Evolutionary conservation across 2,888 invertebrate genomes (phyloP).

Genomic region (Germaria angustata): DNA sequence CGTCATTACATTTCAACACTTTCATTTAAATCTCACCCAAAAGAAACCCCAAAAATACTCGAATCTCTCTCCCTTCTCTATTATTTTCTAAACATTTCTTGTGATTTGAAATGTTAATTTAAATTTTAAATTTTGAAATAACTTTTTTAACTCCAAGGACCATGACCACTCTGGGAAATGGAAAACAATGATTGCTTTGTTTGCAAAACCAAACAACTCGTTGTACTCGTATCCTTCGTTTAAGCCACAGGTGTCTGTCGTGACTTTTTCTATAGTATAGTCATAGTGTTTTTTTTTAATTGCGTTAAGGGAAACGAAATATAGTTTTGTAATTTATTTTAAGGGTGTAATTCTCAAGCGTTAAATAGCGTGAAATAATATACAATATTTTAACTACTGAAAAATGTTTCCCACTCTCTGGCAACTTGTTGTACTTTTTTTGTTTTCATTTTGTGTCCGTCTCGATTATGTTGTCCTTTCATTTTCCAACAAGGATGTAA

Average conservation of each 20-base stretch:
- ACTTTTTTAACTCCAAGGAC: not conserved
- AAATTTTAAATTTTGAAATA: not conserved
- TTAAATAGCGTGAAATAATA: conserved; percentile 55
- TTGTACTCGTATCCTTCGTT: not conserved
- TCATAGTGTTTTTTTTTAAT: not conserved
- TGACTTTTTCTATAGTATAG: not conserved
- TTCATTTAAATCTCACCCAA: not conserved
- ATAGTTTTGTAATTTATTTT: not conserved
- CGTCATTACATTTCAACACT: not conserved
- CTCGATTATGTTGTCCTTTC: no score
- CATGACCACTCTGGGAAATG: conserved; percentile 46
- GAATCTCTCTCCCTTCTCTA: not conserved
- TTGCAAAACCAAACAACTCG: not conserved
- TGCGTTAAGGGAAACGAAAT: not conserved
- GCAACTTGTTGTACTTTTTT: no score
- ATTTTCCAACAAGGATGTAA: conserved; percentile 23
- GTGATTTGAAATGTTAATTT: not conserved
- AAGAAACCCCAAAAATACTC: not conserved
- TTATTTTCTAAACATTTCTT: not conserved
- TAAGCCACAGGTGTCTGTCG: conserved; percentile 42
- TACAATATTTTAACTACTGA: conserved; percentile 1
- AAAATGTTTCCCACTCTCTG: not conserved
- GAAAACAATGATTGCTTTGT: not conserved
- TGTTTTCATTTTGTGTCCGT: not conserved
- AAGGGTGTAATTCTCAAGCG: conserved; percentile 53